phyloP scores from a whole-genome alignment of 1,140 invertebrate genomes.

The Lepidostoma basale region DNA sequence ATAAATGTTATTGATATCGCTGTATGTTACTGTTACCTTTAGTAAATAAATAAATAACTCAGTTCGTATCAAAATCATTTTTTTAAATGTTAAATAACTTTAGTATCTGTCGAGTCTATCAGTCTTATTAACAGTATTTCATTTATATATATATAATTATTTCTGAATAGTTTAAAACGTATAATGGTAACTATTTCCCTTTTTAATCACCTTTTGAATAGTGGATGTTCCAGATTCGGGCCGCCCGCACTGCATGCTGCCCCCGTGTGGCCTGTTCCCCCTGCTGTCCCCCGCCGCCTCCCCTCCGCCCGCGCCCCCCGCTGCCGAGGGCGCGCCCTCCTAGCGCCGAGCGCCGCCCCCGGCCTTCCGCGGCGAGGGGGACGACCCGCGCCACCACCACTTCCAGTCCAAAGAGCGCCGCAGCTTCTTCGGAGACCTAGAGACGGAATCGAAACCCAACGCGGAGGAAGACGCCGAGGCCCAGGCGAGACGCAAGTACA shows the following conservation, averaged over 20 bases:
- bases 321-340: constrained; percentile 1
- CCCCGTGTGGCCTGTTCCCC: constrained; percentile 39
- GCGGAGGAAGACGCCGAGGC: constrained; percentile 19
- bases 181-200: too few relatives aligned
- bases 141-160: too few relatives aligned
- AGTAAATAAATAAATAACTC: too few relatives aligned
- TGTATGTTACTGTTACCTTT: too few relatives aligned
- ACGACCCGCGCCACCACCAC: background rate
- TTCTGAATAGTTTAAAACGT: too few relatives aligned
- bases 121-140: too few relatives aligned
- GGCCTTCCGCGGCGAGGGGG: background rate
- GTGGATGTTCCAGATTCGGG: too few relatives aligned
- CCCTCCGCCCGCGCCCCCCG: constrained; percentile 1
- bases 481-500: constrained; percentile 27
- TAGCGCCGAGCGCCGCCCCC: constrained; percentile 22
- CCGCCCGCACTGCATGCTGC: constrained; percentile 26
- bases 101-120: too few relatives aligned
- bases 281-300: constrained; percentile 14
- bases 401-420: background rate
- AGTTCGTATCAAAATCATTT: too few relatives aligned
- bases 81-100: too few relatives aligned
- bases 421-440: constrained; percentile 23
- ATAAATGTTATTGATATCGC: too few relatives aligned
- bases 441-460: constrained; percentile 26
- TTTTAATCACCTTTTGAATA: too few relatives aligned